phyloP scores from a whole-genome alignment of 2,888 invertebrate genomes.

The Yponomeuta evonymella region DNA sequence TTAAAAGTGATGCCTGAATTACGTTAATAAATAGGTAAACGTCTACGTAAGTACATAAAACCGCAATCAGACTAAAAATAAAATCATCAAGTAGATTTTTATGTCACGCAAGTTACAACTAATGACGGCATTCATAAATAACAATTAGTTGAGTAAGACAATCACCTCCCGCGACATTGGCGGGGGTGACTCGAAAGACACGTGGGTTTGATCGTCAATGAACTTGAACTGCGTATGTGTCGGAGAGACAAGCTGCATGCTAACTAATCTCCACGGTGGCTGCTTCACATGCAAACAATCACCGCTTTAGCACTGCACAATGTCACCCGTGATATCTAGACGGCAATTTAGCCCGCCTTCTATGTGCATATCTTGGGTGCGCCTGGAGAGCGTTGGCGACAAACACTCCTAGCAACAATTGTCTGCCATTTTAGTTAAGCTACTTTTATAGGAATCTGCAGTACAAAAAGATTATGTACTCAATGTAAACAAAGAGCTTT shows the following conservation, averaged over 20 bases:
- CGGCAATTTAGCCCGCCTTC: slow-evolving; percentile 8
- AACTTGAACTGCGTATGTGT: slow-evolving; percentile 49
- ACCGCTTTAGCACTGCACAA: slow-evolving; percentile 11
- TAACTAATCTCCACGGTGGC: slow-evolving; percentile 39
- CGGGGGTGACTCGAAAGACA: slow-evolving; percentile 47
- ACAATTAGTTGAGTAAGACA: slow-evolving; percentile 34
- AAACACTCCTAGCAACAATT: slow-evolving; percentile 6
- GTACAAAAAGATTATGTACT: not conserved
- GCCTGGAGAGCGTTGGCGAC: slow-evolving; percentile 9
- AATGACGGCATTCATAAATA: slow-evolving; percentile 7
- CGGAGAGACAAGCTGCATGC: slow-evolving; percentile 33
- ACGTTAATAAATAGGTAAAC: too few species aligned
- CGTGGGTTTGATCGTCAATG: slow-evolving; percentile 63
- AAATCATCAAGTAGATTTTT: too few species aligned
- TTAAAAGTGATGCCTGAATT: too few species aligned
- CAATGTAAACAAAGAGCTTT: slow-evolving; percentile 12
- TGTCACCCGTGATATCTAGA: slow-evolving; percentile 12
- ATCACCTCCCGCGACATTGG: slow-evolving; percentile 57
- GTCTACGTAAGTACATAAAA: too few species aligned
- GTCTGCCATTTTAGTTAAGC: not conserved
- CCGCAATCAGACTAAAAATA: too few species aligned
- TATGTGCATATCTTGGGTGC: slow-evolving; percentile 12
- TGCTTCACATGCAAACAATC: slow-evolving; percentile 18
- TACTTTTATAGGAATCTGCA: not conserved
- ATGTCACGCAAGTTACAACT: not conserved